Base-by-base conservation (phyloP, 2,888 invertebrate species). In the Agrilus cyanescens region DNA sequence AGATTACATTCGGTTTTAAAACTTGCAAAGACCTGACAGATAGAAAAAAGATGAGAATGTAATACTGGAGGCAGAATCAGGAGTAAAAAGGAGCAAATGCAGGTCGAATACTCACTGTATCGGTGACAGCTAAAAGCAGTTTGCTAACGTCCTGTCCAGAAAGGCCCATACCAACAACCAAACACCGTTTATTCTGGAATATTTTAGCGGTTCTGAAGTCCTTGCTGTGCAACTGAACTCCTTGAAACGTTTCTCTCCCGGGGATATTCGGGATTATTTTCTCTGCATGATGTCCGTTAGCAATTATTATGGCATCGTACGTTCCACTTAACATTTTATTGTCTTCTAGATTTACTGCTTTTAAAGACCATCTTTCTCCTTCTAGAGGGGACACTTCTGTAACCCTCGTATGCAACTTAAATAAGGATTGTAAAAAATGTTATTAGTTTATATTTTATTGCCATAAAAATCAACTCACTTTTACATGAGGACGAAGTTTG, bases 131-230 rank as follows among this genome's bases (percentile, higher is more conserved):
- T 13, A 81, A 72, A 46, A 83, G 70, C 53, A 82, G 78, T 37
- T 76, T 57, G 0, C 80, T 76, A 36, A 85, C 76, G 60, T 85
- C 85, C 64, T 80, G 72, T 13, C 90, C 93, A 4, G 90, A 90
- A 15, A 88, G 83, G 0, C 86, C 88, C 1, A 86, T 88, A 2
- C 93, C 93, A 30, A 93, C 70, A 12, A 90, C 78, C 25, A 87
- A 73, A 0, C 93, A 87, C 7, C 65, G 72, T 59, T 78, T 75
- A 44, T 70, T 76, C 30, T 65, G 51, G 62, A 81, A 93, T 16
- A 70, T 60, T 34, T 81, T 78, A 0, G 85, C 79, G 5, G 72
- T 70, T 46, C 91, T 72, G 65, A 89, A 94, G 58, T 85, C 78
- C 62, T 90, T 89, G 58, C 89, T 90, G 69, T 94, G 93, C 12